Evolutionary conservation across 2,797 vertebrate genomes (phyloP).

Genomic region (Serranus cabrilla): DNA sequence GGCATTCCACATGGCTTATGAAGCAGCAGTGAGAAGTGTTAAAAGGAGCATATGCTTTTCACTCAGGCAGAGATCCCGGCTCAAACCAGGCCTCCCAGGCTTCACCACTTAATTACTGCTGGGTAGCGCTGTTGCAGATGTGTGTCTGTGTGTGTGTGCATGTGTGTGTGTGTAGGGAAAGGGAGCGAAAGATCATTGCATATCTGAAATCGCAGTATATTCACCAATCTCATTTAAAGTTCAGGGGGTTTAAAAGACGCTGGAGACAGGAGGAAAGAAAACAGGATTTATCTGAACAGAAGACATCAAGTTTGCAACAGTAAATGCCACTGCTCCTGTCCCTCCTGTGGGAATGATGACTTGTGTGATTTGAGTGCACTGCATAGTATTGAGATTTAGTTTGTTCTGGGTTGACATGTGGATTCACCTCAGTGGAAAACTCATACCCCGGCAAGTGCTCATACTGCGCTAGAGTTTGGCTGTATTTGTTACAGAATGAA

Average conservation of each 20-base stretch:
- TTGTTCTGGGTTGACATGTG: slow-evolving; percentile 7
- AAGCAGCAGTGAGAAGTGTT: slow-evolving; percentile 41
- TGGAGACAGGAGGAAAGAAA: slow-evolving; percentile 11
- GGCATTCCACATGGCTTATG: slow-evolving; percentile 26
- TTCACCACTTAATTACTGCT: slow-evolving; percentile 53
- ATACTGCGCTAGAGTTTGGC: neutral
- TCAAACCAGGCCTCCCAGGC: slow-evolving; percentile 43
- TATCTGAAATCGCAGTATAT: slow-evolving; percentile 7
- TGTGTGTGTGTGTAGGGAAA: neutral
- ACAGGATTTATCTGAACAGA: slow-evolving; percentile 16
- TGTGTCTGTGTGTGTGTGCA: neutral
- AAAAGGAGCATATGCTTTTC: slow-evolving; percentile 54
- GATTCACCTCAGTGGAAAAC: slow-evolving; percentile 29
- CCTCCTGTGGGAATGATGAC: slow-evolving; percentile 10
- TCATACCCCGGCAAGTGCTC: slow-evolving; percentile 8
- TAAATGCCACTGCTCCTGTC: neutral
- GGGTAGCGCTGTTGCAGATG: slow-evolving; percentile 29
- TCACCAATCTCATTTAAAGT: slow-evolving; percentile 6
- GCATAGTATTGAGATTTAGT: neutral
- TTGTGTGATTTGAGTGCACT: slow-evolving; percentile 6
- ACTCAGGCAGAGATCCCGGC: slow-evolving; percentile 38
- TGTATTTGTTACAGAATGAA: slow-evolving; percentile 21
- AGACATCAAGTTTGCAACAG: slow-evolving; percentile 4
- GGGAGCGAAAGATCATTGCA: neutral
- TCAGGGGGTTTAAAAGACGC: slow-evolving; percentile 22